Conservation (phyloP, 2,113 vertebrate genomes). For the Psephotus haematonotus region DNA sequence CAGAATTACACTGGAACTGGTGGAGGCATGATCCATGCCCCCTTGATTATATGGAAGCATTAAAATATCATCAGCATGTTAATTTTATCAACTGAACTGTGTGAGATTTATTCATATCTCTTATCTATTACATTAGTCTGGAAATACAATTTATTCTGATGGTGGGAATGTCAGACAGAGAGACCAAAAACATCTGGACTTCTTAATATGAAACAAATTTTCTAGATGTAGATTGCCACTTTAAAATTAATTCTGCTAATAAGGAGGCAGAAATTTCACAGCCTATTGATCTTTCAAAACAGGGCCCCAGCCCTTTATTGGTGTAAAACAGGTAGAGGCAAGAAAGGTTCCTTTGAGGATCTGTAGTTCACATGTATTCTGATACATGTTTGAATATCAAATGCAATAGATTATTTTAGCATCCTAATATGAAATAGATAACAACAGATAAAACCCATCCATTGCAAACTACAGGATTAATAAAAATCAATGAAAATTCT, state of each 20-base stretch:
- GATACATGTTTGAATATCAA: neutral
- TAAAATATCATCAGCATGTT: conserved; percentile 86
- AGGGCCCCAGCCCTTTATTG: neutral
- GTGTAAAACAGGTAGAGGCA: neutral
- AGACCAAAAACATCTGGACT: conserved; percentile 79
- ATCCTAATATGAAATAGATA: neutral
- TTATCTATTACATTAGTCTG: conserved; percentile 81
- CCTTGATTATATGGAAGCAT: conserved; percentile 82
- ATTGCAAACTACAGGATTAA: neutral
- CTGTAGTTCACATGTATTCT: neutral
- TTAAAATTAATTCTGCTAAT: conserved; percentile 76
- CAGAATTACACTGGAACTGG: conserved; percentile 72
- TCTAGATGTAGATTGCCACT: conserved; percentile 69
- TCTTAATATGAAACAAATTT: conserved; percentile 73
- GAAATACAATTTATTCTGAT: conserved; percentile 81
- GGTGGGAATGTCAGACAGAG: conserved; percentile 78
- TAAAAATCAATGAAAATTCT: neutral
- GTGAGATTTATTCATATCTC: conserved; percentile 80
- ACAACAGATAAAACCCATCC: neutral
- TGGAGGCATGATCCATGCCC: conserved; percentile 79
- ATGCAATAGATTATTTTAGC: neutral
- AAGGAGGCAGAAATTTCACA: conserved; percentile 52
- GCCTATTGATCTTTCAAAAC: conserved; percentile 50
- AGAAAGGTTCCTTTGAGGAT: neutral
- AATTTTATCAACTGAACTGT: conserved; percentile 81